Base-by-base conservation (phyloP, 2,888 invertebrate genomes). In the Heliconius erato region DNA sequence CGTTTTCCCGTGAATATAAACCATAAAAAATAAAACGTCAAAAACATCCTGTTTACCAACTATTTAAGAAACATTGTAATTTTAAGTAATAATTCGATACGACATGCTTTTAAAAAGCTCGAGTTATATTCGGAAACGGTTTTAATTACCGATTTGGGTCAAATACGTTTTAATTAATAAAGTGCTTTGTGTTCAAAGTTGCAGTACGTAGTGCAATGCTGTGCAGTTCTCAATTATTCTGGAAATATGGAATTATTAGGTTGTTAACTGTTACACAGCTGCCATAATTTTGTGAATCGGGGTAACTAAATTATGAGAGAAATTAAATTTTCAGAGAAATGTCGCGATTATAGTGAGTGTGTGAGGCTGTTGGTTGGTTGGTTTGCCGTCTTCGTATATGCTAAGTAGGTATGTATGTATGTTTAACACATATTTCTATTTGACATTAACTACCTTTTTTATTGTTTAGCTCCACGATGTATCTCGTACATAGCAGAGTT, bases 121-220 rank as follows among this genome's bases (percentile, higher is more conserved):
- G 44, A 28, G 40, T 65, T 63, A 77, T 65, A 77, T 77, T 77
- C 44, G 67, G 26, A 78, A 67, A 78, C 78, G 67, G 54, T 54
- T 67, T 78, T 78, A 78, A 78, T 78, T 78, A 78, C 65, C 9
- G 67, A 67, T 78, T 78, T 78, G 40, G 78, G 78, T 78, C 78
- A 78, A 44, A 65, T 67, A 65, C 65, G 40, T 78, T 78, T 78
- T 44, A 65, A 78, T 78, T 67, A 78, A 67, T 78, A 78, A 78
- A 78, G 49, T 67, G 28, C 16, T 67, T 67, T 78, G 77, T 67
- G 65, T 78, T 26, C 77, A 78, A 67, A 78, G 78, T 63, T 77
- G 63, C 65, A 59, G 74, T 59, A 59, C 44, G 74, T 59, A 59
- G 77, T 67, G 65, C 54, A 59, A 49, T 26, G 67, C 28, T 67